These are phyloP conservation scores for Brenthis daphne DNA, from an alignment of 2,888 invertebrate genomes.

Conservation along the genomic window DNA sequence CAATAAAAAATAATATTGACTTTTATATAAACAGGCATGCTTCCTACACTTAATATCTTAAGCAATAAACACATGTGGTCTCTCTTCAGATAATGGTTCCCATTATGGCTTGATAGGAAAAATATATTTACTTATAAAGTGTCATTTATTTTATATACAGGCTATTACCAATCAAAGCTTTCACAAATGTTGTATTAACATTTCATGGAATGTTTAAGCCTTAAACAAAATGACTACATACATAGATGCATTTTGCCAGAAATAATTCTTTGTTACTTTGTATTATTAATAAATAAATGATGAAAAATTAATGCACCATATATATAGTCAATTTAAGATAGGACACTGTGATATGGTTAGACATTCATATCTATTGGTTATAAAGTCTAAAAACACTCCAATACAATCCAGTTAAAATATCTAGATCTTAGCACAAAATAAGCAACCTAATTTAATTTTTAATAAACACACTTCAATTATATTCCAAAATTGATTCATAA, in stretches of 20 bases:
- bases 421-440: constrained; percentile 63
- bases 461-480: not conserved
- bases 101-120: constrained; percentile 24
- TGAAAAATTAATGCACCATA: constrained; percentile 48
- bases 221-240: constrained; percentile 66
- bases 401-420: constrained; percentile 61
- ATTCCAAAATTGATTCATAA: not conserved
- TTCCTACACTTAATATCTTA: constrained; percentile 14
- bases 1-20: constrained; percentile 22
- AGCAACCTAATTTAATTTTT: not conserved
- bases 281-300: constrained; percentile 26
- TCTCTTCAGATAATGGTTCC: constrained; percentile 3
- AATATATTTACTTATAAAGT: constrained; percentile 31
- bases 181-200: constrained; percentile 64
- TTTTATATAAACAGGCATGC: constrained; percentile 15
- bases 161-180: constrained; percentile 67
- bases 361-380: constrained; percentile 59
- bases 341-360: constrained; percentile 60
- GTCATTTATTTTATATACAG: constrained; percentile 44
- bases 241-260: constrained; percentile 50
- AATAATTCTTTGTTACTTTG: constrained; percentile 23
- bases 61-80: constrained; percentile 16
- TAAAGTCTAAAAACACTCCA: constrained; percentile 72
- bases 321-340: constrained; percentile 64
- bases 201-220: constrained; percentile 80